Base-by-base conservation (phyloP, 2,888 invertebrate species). In the Electrophaes corylata region DNA sequence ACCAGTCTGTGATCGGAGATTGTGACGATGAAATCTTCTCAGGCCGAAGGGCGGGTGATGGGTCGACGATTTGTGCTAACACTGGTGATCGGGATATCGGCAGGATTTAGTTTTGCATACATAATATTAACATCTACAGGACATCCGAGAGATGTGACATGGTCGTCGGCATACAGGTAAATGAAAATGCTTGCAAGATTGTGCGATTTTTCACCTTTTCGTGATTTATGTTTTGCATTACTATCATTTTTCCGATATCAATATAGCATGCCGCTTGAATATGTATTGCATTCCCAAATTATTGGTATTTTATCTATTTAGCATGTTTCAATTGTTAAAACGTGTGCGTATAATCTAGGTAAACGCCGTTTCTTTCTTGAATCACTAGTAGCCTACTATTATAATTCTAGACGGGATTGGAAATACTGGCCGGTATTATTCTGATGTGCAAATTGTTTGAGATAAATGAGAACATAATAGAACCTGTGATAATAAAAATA, bases 41-140 rank as follows among this genome's bases (percentile, higher is more conserved):
- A 90, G 91, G 86, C 86, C 57, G 90, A 91, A 75, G 83, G 86
- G 66, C 83, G 88, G 88, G 88, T 88, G 88, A 87, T 94, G 85
- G 95, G 95, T 71, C 94, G 94, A 60, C 94, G 94, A 66, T 95
- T 95, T 85, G 88, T 95, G 75, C 84, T 95, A 78, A 95, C 95
- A 60, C 92, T 96, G 75, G 92, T 94, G 75, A 92, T 94, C 71
- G 96, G 96, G 67, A 93, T 96, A 75, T 92, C 95, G 4, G 94
- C 95, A 73, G 96, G 96, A 72, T 96, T 96, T 91, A 93, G 94
- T 80, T 94, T 95, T 75, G 95, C 96, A 61, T 96, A 95, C 83
- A 91, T 96, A 68, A 87, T 95, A 68, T 92, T 95, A 79, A 93
- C 93, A 69, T 92, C 93, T 43, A 83, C 92, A 67, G 92, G 92